A percentile compares a stretch with the other conserved stretches of the same genome.
Conservation (phyloP, 1,140 invertebrate species). For the Tribolium madens region DNA sequence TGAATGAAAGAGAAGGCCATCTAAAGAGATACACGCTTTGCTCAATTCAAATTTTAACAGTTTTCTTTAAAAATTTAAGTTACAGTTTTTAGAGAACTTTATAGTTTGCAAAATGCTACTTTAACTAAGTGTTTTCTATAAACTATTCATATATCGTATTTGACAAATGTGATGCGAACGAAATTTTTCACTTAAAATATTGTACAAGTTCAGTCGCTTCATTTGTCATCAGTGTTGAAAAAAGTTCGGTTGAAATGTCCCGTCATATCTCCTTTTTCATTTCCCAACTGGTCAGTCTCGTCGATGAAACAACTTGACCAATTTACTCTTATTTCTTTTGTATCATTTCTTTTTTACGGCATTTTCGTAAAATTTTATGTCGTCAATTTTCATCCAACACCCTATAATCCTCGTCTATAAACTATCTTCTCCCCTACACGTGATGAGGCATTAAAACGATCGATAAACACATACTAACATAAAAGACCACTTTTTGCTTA, state of each 20-base stretch:
- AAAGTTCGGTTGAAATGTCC: not conserved
- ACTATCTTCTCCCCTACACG: not conserved
- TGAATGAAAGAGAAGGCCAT: no score
- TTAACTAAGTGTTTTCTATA: no score
- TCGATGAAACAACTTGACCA: not conserved
- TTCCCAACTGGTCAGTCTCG: not conserved
- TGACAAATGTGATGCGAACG: no score
- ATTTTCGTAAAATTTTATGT: not conserved
- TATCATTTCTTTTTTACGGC: no score
- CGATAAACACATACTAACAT: not conserved
- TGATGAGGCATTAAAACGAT: slow-evolving; percentile 18
- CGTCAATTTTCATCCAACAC: not conserved
- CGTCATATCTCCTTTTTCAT: slow-evolving; percentile 1
- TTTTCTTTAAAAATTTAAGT: no score
- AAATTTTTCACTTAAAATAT: slow-evolving; percentile 1
- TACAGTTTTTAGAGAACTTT: no score
- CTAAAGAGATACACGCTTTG: no score
- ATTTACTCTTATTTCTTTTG: slow-evolving; percentile 1
- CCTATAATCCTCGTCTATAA: not conserved
- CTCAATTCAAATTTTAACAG: no score
- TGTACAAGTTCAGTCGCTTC: not conserved
- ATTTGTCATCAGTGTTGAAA: slow-evolving; percentile 16
- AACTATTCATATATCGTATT: no score
- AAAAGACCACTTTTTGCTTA: slow-evolving; percentile 7
- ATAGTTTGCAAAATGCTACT: no score